Evolutionary conservation across 2,113 vertebrate genomes (phyloP).

Genomic region (Mobula birostris): DNA sequence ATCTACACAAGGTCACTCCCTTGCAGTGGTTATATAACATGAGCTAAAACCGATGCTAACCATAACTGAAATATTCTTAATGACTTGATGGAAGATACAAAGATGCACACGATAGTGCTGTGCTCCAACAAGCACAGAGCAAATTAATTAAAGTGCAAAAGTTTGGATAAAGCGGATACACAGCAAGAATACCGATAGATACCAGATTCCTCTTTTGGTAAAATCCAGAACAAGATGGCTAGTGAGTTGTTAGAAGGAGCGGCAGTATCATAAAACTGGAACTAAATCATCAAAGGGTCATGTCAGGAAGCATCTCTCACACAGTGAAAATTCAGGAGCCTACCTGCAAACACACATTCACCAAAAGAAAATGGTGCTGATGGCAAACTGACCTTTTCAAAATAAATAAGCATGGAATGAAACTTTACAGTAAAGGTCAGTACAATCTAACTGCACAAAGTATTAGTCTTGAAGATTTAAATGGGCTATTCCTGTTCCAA

Average conservation of each 20-base stretch:
- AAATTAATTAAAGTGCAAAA: neutral
- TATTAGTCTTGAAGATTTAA: neutral
- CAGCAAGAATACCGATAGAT: neutral
- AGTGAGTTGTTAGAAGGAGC: neutral
- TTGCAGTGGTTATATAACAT: neutral
- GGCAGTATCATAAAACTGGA: neutral
- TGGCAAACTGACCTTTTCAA: no score
- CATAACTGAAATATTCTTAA: neutral
- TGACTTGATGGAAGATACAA: neutral
- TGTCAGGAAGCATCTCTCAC: neutral
- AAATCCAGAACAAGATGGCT: neutral
- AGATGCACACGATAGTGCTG: neutral
- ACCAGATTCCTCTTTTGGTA: neutral
- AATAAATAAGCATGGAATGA: no score
- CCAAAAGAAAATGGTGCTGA: neutral
- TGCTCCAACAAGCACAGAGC: neutral
- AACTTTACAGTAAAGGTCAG: neutral
- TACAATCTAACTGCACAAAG: neutral
- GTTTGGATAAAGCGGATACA: neutral
- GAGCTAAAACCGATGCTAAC: neutral
- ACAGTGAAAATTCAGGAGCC: neutral
- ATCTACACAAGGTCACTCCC: neutral
- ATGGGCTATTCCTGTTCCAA: neutral
- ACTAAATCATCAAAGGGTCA: neutral
- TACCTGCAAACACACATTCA: no score